These are phyloP conservation scores for Caiman crocodilus DNA, from an alignment of 2,797 vertebrate genomes.

Conservation along the genomic window DNA sequence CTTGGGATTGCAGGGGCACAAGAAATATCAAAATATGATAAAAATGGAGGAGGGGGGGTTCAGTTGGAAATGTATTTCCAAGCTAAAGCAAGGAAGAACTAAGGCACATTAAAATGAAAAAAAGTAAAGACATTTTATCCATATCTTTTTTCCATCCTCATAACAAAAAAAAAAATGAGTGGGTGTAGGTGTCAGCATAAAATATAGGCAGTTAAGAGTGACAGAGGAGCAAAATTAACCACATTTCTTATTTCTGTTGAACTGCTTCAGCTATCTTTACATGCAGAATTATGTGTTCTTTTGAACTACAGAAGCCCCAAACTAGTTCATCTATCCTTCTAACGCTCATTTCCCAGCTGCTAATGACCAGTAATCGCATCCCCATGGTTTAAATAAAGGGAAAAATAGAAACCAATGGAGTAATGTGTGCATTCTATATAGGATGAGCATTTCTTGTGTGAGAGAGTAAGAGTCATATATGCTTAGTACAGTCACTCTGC, in stretches of 20 bases:
- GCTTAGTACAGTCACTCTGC: background rate
- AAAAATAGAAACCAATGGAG: background rate
- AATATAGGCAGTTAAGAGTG: background rate
- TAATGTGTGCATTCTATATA: background rate
- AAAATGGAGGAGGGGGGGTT: background rate
- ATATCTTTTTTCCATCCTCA: background rate
- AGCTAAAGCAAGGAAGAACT: background rate
- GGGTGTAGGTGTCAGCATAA: background rate
- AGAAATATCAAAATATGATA: background rate
- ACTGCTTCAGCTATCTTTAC: background rate
- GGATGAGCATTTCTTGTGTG: fast-evolving
- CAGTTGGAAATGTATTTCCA: background rate
- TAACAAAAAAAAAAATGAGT: background rate
- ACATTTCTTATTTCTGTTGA: background rate
- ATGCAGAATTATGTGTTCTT: background rate
- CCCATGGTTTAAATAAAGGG: background rate
- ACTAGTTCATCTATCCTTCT: background rate
- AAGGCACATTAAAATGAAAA: background rate
- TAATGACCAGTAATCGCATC: background rate
- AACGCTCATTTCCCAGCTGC: background rate
- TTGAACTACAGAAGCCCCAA: background rate
- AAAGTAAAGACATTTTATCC: background rate
- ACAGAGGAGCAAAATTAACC: background rate
- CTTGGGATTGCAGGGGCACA: background rate
- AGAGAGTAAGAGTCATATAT: background rate